Conservation (phyloP, 2,797 vertebrate species). For the Nannoperca australis region DNA sequence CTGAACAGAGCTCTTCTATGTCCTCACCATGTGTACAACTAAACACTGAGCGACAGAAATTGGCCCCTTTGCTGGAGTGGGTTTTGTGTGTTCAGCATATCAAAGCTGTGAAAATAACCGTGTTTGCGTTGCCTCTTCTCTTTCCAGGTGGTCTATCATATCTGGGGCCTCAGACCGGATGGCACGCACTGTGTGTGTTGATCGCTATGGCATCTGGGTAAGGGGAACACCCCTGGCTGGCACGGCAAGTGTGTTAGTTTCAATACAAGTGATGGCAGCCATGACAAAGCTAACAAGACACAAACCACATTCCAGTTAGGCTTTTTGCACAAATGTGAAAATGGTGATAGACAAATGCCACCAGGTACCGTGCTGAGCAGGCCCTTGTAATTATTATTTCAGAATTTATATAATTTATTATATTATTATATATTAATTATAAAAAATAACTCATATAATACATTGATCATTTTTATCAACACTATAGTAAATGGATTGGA, state of each 20-base stretch:
- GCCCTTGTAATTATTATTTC: slow-evolving; percentile 50
- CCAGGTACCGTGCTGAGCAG: slow-evolving; percentile 30
- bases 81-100: slow-evolving; percentile 82
- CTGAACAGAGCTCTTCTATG: slow-evolving; percentile 79
- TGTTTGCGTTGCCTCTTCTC: slow-evolving; percentile 84
- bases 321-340: slow-evolving; percentile 48
- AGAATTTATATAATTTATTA: background rate
- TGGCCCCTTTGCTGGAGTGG: slow-evolving; percentile 77
- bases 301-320: slow-evolving; percentile 47
- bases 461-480: slow-evolving; percentile 3
- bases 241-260: slow-evolving; percentile 69
- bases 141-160: slow-evolving; percentile 86
- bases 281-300: slow-evolving; percentile 70
- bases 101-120: slow-evolving; percentile 89
- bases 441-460: background rate
- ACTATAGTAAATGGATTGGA: background rate
- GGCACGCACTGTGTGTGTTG: slow-evolving; percentile 75
- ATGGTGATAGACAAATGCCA: slow-evolving; percentile 51
- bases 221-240: slow-evolving; percentile 79
- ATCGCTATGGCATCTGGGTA: slow-evolving; percentile 74
- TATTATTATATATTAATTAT: slow-evolving; percentile 26
- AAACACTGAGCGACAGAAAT: slow-evolving; percentile 73
- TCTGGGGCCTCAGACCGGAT: slow-evolving; percentile 81
- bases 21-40: slow-evolving; percentile 75
- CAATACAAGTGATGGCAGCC: slow-evolving; percentile 69